These are phyloP conservation scores for Zaprionus camerounensis DNA, from an alignment of 1,140 invertebrate genomes.

Conservation along the genomic window DNA sequence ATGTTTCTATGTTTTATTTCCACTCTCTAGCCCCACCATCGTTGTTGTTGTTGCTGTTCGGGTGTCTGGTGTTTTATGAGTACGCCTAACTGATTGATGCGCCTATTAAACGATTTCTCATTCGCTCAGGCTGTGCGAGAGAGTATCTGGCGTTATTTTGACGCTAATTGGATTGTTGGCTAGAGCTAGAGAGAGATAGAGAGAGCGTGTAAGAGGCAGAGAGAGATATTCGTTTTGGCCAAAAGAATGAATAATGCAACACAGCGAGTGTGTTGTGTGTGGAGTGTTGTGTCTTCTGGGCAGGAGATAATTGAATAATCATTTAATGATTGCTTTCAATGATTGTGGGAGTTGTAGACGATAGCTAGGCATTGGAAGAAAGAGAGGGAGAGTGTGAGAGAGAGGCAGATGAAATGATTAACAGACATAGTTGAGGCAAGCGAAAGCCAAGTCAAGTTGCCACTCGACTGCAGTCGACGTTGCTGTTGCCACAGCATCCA, in stretches of 20 bases:
- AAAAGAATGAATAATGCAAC: slow-evolving; percentile 50
- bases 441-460: background rate
- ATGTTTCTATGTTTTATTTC: slow-evolving; percentile 71
- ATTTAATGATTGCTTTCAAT: slow-evolving; percentile 57
- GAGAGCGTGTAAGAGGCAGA: background rate
- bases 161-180: slow-evolving; percentile 70
- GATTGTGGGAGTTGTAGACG: slow-evolving; percentile 28
- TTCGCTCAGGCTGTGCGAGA: slow-evolving; percentile 28
- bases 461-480: slow-evolving; percentile 3
- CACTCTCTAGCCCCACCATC: slow-evolving; percentile 27
- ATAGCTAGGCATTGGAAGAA: background rate
- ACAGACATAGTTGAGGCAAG: background rate
- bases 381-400: background rate
- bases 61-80: slow-evolving; percentile 71
- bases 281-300: slow-evolving; percentile 6
- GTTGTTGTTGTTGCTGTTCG: slow-evolving; percentile 18
- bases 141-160: slow-evolving; percentile 61
- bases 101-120: slow-evolving; percentile 74
- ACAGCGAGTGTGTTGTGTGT: slow-evolving; percentile 31
- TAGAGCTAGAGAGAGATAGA: background rate
- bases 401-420: slow-evolving; percentile 14
- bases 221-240: slow-evolving; percentile 5
- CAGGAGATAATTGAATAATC: slow-evolving; percentile 61
- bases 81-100: slow-evolving; percentile 73
- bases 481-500: background rate